A percentile compares a stretch with the other conserved stretches of the same genome.
phyloP scores from a whole-genome alignment of 2,797 vertebrate species.

The Mionectes olivaceus region DNA sequence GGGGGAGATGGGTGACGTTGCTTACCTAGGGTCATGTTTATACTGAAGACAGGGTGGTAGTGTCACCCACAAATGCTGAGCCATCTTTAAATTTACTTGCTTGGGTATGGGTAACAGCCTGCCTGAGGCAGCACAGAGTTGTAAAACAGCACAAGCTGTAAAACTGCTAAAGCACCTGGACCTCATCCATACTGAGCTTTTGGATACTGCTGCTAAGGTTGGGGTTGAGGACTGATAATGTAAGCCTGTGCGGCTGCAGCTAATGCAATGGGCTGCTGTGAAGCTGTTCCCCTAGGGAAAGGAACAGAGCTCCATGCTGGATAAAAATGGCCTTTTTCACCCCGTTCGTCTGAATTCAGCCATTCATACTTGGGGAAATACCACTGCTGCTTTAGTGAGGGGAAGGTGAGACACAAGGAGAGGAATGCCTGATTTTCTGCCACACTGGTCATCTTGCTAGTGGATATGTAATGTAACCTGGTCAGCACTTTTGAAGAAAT shows the following conservation, averaged over 20 bases:
- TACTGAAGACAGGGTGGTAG: not conserved
- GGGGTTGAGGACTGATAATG: not conserved
- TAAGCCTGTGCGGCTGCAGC: not conserved
- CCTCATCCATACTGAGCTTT: not conserved
- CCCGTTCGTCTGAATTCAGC: not conserved
- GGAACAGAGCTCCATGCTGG: not conserved
- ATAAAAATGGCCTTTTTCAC: not conserved
- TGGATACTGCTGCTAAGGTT: not conserved
- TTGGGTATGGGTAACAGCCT: not conserved
- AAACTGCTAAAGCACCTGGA: constrained; percentile 30
- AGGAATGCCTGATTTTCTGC: not conserved
- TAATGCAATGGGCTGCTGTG: constrained; percentile 14
- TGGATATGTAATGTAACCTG: not conserved
- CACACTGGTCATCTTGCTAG: not conserved
- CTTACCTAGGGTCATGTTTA: not conserved
- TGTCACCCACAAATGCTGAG: not conserved
- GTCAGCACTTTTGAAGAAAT: not conserved
- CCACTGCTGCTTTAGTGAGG: fast-evolving
- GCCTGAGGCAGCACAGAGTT: not conserved
- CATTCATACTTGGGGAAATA: not conserved
- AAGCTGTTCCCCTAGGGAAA: not conserved
- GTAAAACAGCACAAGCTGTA: constrained; percentile 17
- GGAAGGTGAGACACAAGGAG: not conserved
- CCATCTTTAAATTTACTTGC: not conserved
- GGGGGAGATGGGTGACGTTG: fast-evolving